phyloP scores from a whole-genome alignment of 2,888 invertebrate species.

The Drosophila kanekoi region DNA sequence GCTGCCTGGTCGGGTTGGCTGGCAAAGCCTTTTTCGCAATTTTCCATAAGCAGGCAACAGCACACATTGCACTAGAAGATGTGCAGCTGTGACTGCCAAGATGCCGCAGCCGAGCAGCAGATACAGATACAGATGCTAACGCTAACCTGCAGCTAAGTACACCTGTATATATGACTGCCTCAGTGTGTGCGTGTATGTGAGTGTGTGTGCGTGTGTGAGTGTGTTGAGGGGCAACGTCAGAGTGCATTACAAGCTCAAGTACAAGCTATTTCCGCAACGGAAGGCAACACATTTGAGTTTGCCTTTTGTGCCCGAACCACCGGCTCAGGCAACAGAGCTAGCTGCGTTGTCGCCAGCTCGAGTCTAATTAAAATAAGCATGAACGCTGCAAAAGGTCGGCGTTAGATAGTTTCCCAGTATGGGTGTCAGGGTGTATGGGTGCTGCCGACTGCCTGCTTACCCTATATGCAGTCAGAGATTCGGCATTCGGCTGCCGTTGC shows the following conservation, averaged over 20 bases:
- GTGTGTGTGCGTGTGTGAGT: background rate
- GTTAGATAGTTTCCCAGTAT: slow-evolving; percentile 38
- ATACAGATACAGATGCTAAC: slow-evolving; percentile 64
- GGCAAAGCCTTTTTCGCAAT: slow-evolving; percentile 61
- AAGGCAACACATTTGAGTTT: slow-evolving; percentile 65
- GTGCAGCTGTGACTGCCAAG: slow-evolving; percentile 49
- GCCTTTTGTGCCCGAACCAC: slow-evolving; percentile 54
- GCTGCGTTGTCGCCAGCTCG: slow-evolving; percentile 26
- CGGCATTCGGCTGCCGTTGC: slow-evolving; percentile 50
- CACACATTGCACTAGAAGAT: slow-evolving; percentile 41
- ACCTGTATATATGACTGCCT: slow-evolving; percentile 24
- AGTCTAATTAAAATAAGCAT: slow-evolving; percentile 78
- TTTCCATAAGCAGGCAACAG: slow-evolving; percentile 66
- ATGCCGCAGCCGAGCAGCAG: slow-evolving; percentile 42
- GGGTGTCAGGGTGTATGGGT: background rate
- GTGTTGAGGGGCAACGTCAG: slow-evolving; percentile 6
- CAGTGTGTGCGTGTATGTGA: slow-evolving; percentile 1
- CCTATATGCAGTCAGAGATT: slow-evolving; percentile 32
- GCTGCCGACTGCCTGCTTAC: background rate
- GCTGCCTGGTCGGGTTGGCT: slow-evolving; percentile 23
- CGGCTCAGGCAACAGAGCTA: slow-evolving; percentile 5
- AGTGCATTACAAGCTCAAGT: slow-evolving; percentile 67
- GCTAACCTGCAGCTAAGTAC: slow-evolving; percentile 67
- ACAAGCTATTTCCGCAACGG: slow-evolving; percentile 78
- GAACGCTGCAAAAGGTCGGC: slow-evolving; percentile 65